Evolutionary conservation across 2,888 invertebrate species (phyloP).

Genomic region (Synanthedon myopaeformis): DNA sequence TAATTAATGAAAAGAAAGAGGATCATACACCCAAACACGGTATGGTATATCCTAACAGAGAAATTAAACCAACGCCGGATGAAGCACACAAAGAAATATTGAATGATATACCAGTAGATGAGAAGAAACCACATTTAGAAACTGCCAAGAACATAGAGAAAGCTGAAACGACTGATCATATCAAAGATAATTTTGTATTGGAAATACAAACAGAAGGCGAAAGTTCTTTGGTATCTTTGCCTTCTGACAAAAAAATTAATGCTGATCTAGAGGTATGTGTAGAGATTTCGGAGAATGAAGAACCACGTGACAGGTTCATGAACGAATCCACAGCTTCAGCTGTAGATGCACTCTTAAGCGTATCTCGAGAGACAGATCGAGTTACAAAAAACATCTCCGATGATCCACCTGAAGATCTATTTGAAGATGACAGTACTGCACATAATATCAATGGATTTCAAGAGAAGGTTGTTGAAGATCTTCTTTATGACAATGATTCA

Average conservation of each 20-base stretch:
- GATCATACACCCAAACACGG: conserved; percentile 15
- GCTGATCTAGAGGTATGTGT: neutral
- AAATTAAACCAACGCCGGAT: conserved; percentile 31
- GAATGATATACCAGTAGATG: neutral
- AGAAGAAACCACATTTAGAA: neutral
- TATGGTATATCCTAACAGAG: conserved; percentile 41
- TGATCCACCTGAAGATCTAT: conserved; percentile 57
- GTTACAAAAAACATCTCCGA: conserved; percentile 51
- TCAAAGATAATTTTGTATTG: neutral
- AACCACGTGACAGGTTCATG: conserved; percentile 27
- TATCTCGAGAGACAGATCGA: conserved; percentile 53
- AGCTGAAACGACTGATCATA: neutral
- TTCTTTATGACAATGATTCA: neutral
- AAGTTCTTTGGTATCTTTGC: neutral
- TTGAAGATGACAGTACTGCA: conserved; percentile 46
- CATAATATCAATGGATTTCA: conserved; percentile 25
- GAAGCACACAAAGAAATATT: conserved; percentile 7
- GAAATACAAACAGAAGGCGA: neutral
- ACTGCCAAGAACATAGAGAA: neutral
- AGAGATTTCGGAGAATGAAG: conserved; percentile 3
- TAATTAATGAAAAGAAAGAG: conserved; percentile 1
- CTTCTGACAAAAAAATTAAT: neutral
- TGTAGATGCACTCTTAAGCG: conserved; percentile 58
- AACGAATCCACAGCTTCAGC: conserved; percentile 58
- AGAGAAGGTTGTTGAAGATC: conserved; percentile 13